Conservation (phyloP, 2,888 invertebrate species). For the Sphaeridia pumilis region DNA sequence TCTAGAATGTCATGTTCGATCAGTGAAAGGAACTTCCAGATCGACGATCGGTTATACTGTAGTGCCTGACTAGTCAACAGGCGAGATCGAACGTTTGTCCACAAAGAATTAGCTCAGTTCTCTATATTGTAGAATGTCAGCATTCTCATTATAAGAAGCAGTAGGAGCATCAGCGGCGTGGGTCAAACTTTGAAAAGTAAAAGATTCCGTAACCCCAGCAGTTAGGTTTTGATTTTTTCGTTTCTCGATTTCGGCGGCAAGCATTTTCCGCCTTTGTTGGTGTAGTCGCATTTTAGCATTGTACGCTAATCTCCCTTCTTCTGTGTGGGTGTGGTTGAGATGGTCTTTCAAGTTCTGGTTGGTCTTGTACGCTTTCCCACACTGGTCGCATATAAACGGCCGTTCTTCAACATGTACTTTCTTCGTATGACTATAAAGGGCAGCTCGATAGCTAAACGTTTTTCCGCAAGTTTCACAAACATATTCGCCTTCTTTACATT, state of each 20-base stretch:
- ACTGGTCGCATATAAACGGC: slow-evolving; percentile 8
- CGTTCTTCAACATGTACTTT: slow-evolving; percentile 1
- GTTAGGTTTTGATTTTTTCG: not conserved
- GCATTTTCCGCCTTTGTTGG: slow-evolving; percentile 1
- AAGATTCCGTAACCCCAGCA: too few relatives aligned
- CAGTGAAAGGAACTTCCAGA: too few relatives aligned
- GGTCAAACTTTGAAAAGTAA: too few relatives aligned
- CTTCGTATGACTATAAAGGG: slow-evolving; percentile 1
- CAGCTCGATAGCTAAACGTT: not conserved
- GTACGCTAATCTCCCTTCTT: slow-evolving; percentile 9
- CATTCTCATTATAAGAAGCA: too few relatives aligned
- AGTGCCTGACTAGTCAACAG: too few relatives aligned
- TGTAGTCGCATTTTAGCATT: slow-evolving; percentile 5
- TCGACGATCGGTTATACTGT: too few relatives aligned
- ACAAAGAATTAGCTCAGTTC: too few relatives aligned
- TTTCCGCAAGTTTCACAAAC: slow-evolving; percentile 10
- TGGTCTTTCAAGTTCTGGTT: slow-evolving; percentile 7
- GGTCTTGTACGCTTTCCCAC: slow-evolving; percentile 3
- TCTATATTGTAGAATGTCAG: too few relatives aligned
- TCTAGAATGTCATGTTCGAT: too few relatives aligned
- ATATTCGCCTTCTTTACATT: not conserved
- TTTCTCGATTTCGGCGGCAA: not conserved
- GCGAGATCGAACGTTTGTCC: too few relatives aligned
- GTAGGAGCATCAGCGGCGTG: too few relatives aligned
- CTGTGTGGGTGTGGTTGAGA: slow-evolving; percentile 4